phyloP scores from a whole-genome alignment of 2,113 vertebrate genomes.

The Boleophthalmus pectinirostris region DNA sequence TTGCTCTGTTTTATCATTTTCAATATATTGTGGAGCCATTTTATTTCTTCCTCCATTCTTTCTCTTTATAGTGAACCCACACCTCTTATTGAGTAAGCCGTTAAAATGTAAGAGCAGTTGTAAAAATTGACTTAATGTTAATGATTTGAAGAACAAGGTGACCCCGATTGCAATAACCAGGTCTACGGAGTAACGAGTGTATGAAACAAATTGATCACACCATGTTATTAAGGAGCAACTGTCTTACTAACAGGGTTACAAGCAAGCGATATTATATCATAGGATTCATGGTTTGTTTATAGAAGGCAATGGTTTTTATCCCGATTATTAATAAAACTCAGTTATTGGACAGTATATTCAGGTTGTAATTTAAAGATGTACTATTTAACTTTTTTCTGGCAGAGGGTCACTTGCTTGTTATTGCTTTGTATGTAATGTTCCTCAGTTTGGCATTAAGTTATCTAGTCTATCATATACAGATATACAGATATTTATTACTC shows the following conservation, averaged over 20 bases:
- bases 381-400: no score
- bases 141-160: conserved; percentile 50
- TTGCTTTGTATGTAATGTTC: neutral
- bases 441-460: no score
- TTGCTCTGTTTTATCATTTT: neutral
- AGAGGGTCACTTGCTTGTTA: neutral
- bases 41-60: neutral
- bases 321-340: no score
- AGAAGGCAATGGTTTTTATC: no score
- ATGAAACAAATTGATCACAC: neutral
- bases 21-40: neutral
- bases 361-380: no score
- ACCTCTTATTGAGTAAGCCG: neutral
- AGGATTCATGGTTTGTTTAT: neutral
- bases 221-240: neutral
- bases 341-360: no score
- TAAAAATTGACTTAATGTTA: conserved; percentile 29
- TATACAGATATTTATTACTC: neutral
- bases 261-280: neutral
- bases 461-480: neutral
- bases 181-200: neutral
- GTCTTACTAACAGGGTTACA: neutral
- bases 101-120: conserved; percentile 4
- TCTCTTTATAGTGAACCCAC: neutral
- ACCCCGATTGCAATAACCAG: conserved; percentile 15